Percentiles rank a stretch among this genome's conserved stretches.
phyloP scores from a whole-genome alignment of 2,888 invertebrate genomes.

The Amphipoea lucens region DNA sequence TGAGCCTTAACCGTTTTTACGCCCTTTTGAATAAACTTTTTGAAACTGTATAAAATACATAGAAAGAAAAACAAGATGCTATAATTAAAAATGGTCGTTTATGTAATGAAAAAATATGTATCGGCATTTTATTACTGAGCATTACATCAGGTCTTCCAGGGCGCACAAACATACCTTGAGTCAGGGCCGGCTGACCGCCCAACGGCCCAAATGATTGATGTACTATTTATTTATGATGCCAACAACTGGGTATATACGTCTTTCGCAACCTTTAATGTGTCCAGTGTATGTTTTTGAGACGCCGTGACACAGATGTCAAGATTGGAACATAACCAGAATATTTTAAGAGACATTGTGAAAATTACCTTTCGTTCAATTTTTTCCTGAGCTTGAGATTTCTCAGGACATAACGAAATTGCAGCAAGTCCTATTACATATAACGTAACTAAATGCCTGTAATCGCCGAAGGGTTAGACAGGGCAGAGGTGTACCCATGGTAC shows the following conservation, averaged over 20 bases:
- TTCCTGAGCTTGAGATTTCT: too few species aligned
- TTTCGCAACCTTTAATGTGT: slow-evolving; percentile 62
- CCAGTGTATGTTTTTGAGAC: slow-evolving; percentile 21
- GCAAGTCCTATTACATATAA: neutral
- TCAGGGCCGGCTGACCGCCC: slow-evolving; percentile 51
- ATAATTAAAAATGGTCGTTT: slow-evolving; percentile 3
- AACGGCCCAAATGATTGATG: slow-evolving; percentile 58
- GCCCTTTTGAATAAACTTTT: slow-evolving; percentile 15
- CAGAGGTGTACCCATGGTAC: too few species aligned
- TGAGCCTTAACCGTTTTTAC: slow-evolving; percentile 13
- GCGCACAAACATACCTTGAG: slow-evolving; percentile 61
- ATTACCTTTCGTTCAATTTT: neutral
- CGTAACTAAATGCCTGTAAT: too few species aligned
- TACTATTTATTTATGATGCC: slow-evolving; percentile 60
- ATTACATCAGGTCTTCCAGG: slow-evolving; percentile 63
- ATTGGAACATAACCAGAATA: slow-evolving; percentile 37
- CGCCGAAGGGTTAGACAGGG: too few species aligned
- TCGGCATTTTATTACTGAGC: slow-evolving; percentile 36
- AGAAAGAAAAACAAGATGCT: neutral
- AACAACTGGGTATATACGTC: slow-evolving; percentile 45
- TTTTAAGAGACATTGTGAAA: neutral
- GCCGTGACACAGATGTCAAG: slow-evolving; percentile 30
- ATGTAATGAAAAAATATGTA: slow-evolving; percentile 25
- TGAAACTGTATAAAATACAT: neutral
- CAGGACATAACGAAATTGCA: neutral